Percentiles rank a stretch among this genome's conserved stretches.
Evolutionary conservation across 2,113 vertebrate species (phyloP).

Genomic region (Morone saxatilis): DNA sequence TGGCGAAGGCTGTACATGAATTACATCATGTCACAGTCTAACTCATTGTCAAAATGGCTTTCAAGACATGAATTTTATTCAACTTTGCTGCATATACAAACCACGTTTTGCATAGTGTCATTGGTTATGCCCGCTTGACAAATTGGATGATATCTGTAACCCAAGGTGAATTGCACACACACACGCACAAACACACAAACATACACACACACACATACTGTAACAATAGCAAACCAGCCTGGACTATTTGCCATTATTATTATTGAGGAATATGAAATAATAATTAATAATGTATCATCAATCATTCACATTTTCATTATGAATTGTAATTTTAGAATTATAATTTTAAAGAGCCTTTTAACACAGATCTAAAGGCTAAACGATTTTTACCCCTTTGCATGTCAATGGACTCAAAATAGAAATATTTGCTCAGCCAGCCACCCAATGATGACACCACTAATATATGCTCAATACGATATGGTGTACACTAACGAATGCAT

Average conservation of each 20-base stretch:
- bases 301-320: no score
- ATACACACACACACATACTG: background rate
- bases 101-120: slow-evolving; percentile 3
- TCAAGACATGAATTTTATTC: slow-evolving; percentile 8
- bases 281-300: no score
- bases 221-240: background rate
- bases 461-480: no score
- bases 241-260: background rate
- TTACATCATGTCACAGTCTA: slow-evolving; percentile 3
- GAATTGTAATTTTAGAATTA: background rate
- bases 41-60: slow-evolving; percentile 23
- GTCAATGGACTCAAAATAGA: background rate
- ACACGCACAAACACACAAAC: no score
- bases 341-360: background rate
- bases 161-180: background rate
- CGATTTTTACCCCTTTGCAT: background rate
- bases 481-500: background rate
- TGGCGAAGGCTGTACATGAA: background rate
- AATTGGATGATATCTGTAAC: slow-evolving; percentile 8
- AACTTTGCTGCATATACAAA: background rate
- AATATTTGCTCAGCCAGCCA: background rate
- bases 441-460: background rate
- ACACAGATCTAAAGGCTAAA: no score
- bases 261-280: background rate
- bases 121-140: slow-evolving; percentile 16